Percentiles rank a stretch among this genome's conserved stretches.
These are phyloP conservation scores for Pseudoips prasinana DNA, from an alignment of 2,888 invertebrate species.

Conservation along the genomic window DNA sequence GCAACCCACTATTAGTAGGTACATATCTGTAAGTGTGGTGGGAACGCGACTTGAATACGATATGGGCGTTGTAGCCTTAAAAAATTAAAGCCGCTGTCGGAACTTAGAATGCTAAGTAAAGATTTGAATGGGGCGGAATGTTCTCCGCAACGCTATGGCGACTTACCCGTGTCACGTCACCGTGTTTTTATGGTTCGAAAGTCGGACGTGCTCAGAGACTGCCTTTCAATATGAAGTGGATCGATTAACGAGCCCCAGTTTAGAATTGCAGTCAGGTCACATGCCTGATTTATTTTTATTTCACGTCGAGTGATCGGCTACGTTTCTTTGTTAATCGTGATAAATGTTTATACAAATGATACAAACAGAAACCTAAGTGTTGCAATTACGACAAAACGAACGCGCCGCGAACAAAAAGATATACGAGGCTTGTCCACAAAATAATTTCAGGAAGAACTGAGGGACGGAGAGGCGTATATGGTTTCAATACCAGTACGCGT, in stretches of 20 bases:
- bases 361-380: constrained; percentile 24
- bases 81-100: constrained; percentile 67
- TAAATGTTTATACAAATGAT: constrained; percentile 30
- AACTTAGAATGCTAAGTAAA: constrained; percentile 73
- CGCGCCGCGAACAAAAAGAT: constrained; percentile 34
- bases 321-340: constrained; percentile 20
- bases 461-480: constrained; percentile 59
- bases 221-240: constrained; percentile 50
- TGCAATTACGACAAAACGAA: constrained; percentile 24
- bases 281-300: constrained; percentile 28
- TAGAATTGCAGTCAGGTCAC: constrained; percentile 41
- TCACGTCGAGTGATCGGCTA: constrained; percentile 11
- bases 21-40: constrained; percentile 67
- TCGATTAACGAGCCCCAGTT: constrained; percentile 57
- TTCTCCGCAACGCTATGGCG: constrained; percentile 55
- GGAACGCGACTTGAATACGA: constrained; percentile 71
- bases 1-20: constrained; percentile 67
- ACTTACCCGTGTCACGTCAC: constrained; percentile 61
- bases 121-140: constrained; percentile 65
- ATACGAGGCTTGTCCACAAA: constrained; percentile 50
- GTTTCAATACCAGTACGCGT: constrained; percentile 54
- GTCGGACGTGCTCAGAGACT: constrained; percentile 53
- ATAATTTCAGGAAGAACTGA: constrained; percentile 61
- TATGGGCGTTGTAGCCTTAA: constrained; percentile 69
- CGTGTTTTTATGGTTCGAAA: constrained; percentile 55